phyloP scores from a whole-genome alignment of 2,797 vertebrate genomes.

The Hippocampus kuda region DNA sequence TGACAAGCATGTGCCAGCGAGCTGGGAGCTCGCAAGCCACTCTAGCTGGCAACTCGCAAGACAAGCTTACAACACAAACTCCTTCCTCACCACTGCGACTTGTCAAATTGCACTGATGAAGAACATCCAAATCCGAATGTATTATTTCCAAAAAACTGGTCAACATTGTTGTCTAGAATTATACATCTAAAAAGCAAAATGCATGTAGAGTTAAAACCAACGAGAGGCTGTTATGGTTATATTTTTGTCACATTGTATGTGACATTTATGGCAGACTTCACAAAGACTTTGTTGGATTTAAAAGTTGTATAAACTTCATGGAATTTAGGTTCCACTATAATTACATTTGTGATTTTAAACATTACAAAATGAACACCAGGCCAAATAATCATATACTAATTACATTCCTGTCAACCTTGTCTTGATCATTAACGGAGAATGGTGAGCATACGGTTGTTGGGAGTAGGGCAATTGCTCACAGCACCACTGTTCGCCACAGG shows the following conservation, averaged over 20 bases:
- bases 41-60: background rate
- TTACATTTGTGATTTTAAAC: background rate
- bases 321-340: background rate
- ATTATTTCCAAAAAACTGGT: background rate
- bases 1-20: background rate
- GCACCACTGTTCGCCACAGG: slow-evolving; percentile 18
- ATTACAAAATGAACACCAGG: background rate
- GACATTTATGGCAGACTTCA: background rate
- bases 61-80: background rate
- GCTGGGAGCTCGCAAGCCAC: background rate
- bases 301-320: background rate
- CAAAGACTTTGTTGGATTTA: background rate
- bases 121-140: background rate
- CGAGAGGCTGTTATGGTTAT: background rate
- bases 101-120: background rate
- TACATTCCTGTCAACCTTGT: slow-evolving; percentile 5
- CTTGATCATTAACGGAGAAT: background rate
- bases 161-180: background rate
- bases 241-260: background rate
- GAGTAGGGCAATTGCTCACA: background rate
- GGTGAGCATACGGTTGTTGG: background rate
- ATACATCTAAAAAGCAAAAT: background rate
- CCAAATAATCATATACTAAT: slow-evolving; percentile 2
- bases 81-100: background rate
- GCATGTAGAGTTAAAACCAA: background rate